A percentile compares a stretch with the other conserved stretches of the same genome.
Evolutionary conservation across 2,797 vertebrate species (phyloP).

Genomic region (Anguilla megastoma): DNA sequence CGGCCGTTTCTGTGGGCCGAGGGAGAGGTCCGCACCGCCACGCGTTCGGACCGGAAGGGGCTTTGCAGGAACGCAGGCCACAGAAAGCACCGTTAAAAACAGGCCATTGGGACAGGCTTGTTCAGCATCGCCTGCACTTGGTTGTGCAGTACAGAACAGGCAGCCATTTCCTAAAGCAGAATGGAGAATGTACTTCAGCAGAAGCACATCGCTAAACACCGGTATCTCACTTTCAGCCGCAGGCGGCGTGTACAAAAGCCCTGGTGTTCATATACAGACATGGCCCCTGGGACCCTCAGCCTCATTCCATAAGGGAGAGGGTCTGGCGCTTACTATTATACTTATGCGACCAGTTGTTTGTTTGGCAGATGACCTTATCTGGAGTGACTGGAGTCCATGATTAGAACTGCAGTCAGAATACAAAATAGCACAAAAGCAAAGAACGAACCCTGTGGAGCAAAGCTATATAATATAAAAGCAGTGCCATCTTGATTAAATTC

Average conservation of each 20-base stretch:
- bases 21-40: background rate
- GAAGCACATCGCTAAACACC: background rate
- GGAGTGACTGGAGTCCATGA: background rate
- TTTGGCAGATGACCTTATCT: background rate
- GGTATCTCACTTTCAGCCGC: background rate
- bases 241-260: background rate
- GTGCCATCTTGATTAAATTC: background rate
- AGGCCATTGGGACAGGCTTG: background rate
- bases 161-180: background rate
- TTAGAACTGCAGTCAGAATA: conserved; percentile 1
- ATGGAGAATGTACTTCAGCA: background rate
- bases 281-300: background rate
- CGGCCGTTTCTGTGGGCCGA: background rate
- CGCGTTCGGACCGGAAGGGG: background rate
- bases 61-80: background rate
- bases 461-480: background rate
- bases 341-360: background rate
- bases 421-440: background rate
- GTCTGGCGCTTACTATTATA: background rate
- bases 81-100: background rate
- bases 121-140: background rate
- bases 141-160: background rate
- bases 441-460: background rate
- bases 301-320: background rate
- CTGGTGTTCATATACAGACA: background rate